Conservation (phyloP, 2,113 vertebrate genomes). For the Oenanthe oenanthe region DNA sequence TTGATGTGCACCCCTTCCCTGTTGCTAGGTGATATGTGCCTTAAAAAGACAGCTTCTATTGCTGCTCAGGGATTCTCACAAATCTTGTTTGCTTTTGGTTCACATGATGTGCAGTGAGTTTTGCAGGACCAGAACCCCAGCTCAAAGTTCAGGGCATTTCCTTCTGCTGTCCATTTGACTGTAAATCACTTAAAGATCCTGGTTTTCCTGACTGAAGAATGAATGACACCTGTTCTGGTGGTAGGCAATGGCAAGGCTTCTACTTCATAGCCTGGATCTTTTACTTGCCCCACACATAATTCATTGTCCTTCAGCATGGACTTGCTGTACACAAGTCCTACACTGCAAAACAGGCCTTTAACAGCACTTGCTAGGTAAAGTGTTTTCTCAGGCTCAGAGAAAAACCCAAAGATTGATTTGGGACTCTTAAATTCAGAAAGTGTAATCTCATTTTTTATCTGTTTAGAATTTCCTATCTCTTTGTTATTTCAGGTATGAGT, state of each 20-base stretch:
- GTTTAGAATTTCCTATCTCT: neutral
- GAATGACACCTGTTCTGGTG: neutral
- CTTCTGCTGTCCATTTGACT: neutral
- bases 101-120: neutral
- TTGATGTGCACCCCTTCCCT: neutral
- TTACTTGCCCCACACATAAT: neutral
- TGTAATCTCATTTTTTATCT: neutral
- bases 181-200: neutral
- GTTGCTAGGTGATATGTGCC: slow-evolving; percentile 25
- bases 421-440: neutral
- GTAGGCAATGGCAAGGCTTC: neutral
- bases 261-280: neutral
- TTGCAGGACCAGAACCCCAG: neutral
- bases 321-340: neutral
- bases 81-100: slow-evolving; percentile 30
- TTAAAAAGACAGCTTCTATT: slow-evolving; percentile 11
- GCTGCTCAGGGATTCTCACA: slow-evolving; percentile 31
- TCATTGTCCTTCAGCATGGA: neutral
- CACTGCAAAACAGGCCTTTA: neutral
- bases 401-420: neutral
- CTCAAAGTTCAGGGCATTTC: neutral
- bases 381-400: neutral
- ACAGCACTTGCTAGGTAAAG: neutral
- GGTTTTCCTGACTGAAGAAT: neutral
- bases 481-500: neutral